Evolutionary conservation across 2,888 invertebrate genomes (phyloP), one percentile per base, ranked within the genome.

Genomic region (Protonemura montana): DNA sequence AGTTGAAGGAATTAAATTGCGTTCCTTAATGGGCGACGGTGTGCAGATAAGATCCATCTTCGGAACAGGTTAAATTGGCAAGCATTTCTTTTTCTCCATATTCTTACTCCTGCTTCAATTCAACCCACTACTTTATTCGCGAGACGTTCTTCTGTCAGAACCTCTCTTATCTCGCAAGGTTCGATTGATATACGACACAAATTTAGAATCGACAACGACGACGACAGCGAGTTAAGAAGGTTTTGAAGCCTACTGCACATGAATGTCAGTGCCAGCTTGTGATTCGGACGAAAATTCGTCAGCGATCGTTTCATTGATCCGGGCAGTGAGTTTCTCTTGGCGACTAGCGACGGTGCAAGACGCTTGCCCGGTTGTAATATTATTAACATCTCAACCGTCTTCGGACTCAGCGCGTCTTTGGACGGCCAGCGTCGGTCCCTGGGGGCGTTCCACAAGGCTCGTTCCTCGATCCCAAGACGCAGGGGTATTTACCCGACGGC

Each of bases 161-260:
- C 59, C 59, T 59, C 59, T 59, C 59, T 59, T 59, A 59, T 59
- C 59, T 59, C 7, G 21, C 59, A 59, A 16, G 59, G 16, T 59
- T 59, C 59, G 59, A 59, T 59, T 59, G 59, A 59, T 59, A 59
- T 59, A 59, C 59, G 59, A 59, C 59, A 59, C 59, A 59, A 59
- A 59, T 59, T 59, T 59, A 10, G 21, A 59, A 59, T 59, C 59
- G 59, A 59, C 59, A 21, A 59, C 59, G 59, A 59, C 41, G 41
- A 41, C 59, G 59, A 59, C 59, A 21, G 7, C 59, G 59, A 13
- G 59, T 59, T 59, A 59, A 10, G 59, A 21, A 59, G 59, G 59
- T 59, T 35, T 59, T 59, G 59, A 59, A 59, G 59, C 16, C 59
- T 59, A 21, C n/a, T n/a, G n/a, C 59, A 59, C 59, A 59, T 59